A percentile compares a stretch with the other conserved stretches of the same genome.
phyloP scores from a whole-genome alignment of 2,797 vertebrate genomes.

The Nasua narica region DNA sequence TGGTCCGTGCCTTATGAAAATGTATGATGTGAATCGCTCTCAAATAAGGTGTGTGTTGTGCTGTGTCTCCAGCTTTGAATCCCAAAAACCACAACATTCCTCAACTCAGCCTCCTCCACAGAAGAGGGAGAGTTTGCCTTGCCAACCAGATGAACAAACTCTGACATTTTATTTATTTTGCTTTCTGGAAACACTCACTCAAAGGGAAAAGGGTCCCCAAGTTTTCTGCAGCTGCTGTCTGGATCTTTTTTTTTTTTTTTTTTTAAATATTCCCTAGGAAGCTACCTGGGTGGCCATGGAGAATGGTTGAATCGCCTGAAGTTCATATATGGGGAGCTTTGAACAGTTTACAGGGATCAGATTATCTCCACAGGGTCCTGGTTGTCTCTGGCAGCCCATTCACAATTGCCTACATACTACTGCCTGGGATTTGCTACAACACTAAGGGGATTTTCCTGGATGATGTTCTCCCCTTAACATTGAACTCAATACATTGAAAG shows the following conservation, averaged over 20 bases:
- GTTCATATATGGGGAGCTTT: conserved; percentile 22
- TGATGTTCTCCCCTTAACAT: neutral
- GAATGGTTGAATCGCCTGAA: conserved; percentile 14
- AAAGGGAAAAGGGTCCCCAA: conserved; percentile 51
- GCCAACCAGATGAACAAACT: conserved; percentile 66
- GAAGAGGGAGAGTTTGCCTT: neutral
- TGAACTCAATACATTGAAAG: conserved; percentile 24
- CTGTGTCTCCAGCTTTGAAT: conserved; percentile 59
- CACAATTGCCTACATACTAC: neutral
- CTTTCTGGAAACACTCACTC: conserved; percentile 64
- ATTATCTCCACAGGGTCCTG: neutral
- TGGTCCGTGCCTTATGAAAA: conserved; percentile 68
- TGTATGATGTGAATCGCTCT: conserved; percentile 64
- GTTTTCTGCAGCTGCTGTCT: conserved; percentile 74
- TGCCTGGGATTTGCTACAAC: neutral
- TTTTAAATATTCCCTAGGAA: conserved; percentile 42
- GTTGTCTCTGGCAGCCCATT: neutral
- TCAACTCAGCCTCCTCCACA: conserved; percentile 18
- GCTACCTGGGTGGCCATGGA: conserved; percentile 49
- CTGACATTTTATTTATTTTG: conserved; percentile 74
- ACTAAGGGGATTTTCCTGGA: neutral
- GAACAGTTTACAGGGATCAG: neutral
- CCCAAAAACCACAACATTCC: conserved; percentile 69
- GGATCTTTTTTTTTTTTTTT: conserved; percentile 49
- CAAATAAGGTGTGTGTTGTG: conserved; percentile 68